phyloP scores from a whole-genome alignment of 2,888 invertebrate genomes.

The Pseudococcus jackbeardsleyi region DNA sequence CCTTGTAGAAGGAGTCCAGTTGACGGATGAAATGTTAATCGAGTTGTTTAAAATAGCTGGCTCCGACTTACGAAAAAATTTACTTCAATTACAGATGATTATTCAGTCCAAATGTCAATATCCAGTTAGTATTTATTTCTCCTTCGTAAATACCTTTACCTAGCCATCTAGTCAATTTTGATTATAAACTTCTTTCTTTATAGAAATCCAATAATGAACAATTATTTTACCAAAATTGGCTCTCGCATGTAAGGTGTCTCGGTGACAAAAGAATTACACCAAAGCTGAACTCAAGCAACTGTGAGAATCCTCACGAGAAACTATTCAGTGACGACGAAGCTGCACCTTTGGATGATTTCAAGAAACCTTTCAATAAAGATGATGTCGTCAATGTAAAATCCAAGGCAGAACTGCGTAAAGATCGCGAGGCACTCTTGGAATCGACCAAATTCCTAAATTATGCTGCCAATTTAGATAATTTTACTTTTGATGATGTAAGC shows the following conservation, averaged over 20 bases:
- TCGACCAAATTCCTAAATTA: neutral
- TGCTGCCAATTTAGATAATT: constrained; percentile 32
- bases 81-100: constrained; percentile 82
- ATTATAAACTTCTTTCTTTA: neutral
- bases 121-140: constrained; percentile 24
- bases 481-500: neutral
- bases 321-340: constrained; percentile 34
- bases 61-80: constrained; percentile 78
- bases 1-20: constrained; percentile 75
- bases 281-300: neutral
- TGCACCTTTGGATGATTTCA: neutral
- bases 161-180: neutral
- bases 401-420: neutral
- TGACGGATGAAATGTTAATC: constrained; percentile 73
- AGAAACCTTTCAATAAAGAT: neutral
- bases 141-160: too few species aligned
- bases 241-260: neutral
- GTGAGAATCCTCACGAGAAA: neutral
- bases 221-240: constrained; percentile 33
- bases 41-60: constrained; percentile 76
- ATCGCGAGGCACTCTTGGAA: constrained; percentile 1
- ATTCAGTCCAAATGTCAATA: constrained; percentile 72
- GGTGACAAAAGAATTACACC: neutral
- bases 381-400: neutral
- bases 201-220: constrained; percentile 6